Base-by-base conservation (phyloP, 2,113 vertebrate genomes). In the Parus major region DNA sequence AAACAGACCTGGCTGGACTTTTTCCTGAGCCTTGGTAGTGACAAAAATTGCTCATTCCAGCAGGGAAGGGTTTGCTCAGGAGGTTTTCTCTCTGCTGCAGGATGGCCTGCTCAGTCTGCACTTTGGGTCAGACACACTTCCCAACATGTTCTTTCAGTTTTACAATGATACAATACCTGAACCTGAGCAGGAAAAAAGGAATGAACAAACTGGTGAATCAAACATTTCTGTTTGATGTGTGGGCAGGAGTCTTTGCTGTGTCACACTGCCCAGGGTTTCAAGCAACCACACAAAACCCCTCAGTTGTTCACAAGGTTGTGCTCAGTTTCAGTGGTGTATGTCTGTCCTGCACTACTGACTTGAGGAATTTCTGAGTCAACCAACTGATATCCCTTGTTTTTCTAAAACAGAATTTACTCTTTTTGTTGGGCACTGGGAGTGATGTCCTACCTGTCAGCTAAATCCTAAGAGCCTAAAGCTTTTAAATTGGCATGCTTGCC, bases 381-480 rank as follows among this genome's bases (percentile, higher is more conserved):
- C 46, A 53, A 5, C 10, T 36, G 47, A 23, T 57, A 44, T 47
- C 29, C 52, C 56, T 56, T 73, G 29, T 55, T 55, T 68, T 85
- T 66, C 70, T 59, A 28, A 70, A 55, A 27, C 5, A 2, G 7
- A 60, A 19, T 5, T 82, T 4, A 0, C 6, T 70, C 12, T 56
- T 64, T 76, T 49, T 47, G 23, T 11, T 50, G 63, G 36, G 71
- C 23, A 29, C 17, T 35, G 53, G 20, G 15, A 22, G 12, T 16
- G 57, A n/a, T n/a, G 60, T 24, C 31, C 59, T 66, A 42, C 28
- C n/a, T 61, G 65, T 18, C 36, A 22, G 17, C 50, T 70, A 69
- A 71, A 36, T 41, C 49, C 55, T 64, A n/a, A 52, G 41, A 70
- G 20, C 22, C 13, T 0, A 0, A 24, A 68, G 46, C 49, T 61